A percentile compares a stretch with the other conserved stretches of the same genome.
These are phyloP conservation scores for Machaerirhynchus nigripectus DNA, from an alignment of 2,113 vertebrate species.

Conservation along the genomic window DNA sequence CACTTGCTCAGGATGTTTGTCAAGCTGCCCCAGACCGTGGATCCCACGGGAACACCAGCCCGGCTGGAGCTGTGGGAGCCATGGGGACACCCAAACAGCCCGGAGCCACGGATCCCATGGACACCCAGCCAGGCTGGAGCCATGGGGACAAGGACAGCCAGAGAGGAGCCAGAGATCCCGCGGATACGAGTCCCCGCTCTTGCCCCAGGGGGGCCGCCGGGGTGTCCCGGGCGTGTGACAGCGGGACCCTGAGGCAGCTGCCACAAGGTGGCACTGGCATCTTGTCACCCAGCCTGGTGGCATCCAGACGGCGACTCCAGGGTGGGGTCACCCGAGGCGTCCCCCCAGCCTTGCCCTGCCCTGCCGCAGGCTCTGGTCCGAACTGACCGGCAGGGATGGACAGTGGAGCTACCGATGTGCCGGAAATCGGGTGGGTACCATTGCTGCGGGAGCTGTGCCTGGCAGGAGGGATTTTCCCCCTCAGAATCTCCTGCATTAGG, in stretches of 20 bases:
- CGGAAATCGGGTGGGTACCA: fast-evolving
- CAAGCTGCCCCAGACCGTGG: neutral
- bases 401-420: fast-evolving
- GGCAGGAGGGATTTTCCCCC: neutral
- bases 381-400: fast-evolving
- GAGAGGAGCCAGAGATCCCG: neutral
- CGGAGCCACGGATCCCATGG: neutral
- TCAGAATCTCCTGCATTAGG: neutral
- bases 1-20: neutral
- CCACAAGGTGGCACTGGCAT: constrained; percentile 42
- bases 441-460: neutral
- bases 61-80: neutral
- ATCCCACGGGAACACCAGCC: neutral
- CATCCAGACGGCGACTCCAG: neutral
- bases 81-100: neutral
- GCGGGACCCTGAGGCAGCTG: neutral
- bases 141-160: neutral
- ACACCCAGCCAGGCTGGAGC: neutral
- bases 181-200: no score
- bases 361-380: neutral
- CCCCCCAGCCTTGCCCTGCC: neutral
- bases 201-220: fast-evolving
- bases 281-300: neutral
- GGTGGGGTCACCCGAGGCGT: no score
- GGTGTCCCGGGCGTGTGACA: fast-evolving